A percentile compares a stretch with the other conserved stretches of the same genome.
Conservation (phyloP, 1,140 invertebrate genomes). For the Cephus cinctus region DNA sequence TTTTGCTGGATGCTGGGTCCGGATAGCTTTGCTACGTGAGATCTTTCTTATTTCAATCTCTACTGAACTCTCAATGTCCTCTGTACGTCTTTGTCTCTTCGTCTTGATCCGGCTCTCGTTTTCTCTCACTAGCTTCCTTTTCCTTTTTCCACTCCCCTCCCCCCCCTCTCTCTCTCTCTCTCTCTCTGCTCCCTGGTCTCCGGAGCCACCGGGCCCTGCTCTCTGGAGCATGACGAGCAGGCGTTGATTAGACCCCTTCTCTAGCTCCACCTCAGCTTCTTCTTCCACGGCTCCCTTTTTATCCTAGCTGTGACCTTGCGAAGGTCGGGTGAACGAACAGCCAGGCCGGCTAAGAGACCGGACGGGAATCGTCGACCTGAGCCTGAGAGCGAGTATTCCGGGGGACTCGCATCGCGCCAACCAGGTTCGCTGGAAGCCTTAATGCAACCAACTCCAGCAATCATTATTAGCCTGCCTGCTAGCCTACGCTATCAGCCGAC, state of each 20-base stretch:
- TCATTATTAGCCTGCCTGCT: no score
- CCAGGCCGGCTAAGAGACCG: no score
- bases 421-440: no score
- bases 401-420: no score
- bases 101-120: constrained; percentile 4
- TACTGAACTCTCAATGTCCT: no score
- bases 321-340: constrained; percentile 57
- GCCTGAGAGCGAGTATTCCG: no score
- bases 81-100: background rate
- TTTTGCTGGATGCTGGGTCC: no score
- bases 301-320: constrained; percentile 48
- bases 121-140: constrained; percentile 7
- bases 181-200: constrained; percentile 19
- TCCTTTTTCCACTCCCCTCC: constrained; percentile 2
- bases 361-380: no score
- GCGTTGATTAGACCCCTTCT: constrained; percentile 49
- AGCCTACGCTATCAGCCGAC: no score
- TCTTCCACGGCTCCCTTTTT: constrained; percentile 25
- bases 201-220: constrained; percentile 32
- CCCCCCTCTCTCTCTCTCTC: constrained; percentile 10
- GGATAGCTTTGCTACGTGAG: no score
- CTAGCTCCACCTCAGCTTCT: constrained; percentile 22
- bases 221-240: constrained; percentile 50
- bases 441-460: no score
- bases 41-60: no score